phyloP scores from a whole-genome alignment of 2,888 invertebrate species.

The Drosophila nr. fundita region DNA sequence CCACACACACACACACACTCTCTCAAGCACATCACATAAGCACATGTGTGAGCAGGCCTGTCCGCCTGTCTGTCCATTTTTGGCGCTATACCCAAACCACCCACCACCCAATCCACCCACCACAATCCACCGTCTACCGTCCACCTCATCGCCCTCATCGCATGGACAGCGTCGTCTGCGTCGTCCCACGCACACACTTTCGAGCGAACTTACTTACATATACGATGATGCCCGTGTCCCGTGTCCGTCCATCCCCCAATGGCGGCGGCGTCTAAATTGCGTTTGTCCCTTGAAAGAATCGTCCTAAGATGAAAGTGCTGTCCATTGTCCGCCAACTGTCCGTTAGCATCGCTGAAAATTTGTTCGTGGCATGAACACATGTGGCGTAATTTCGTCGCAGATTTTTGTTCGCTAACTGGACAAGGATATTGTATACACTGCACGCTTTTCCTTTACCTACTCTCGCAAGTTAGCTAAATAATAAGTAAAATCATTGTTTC shows the following conservation, averaged over 20 bases:
- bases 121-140: constrained; percentile 39
- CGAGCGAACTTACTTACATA: constrained; percentile 65
- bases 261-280: constrained; percentile 68
- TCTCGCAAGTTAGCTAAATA: not conserved
- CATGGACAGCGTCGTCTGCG: constrained; percentile 47
- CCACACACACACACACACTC: constrained; percentile 31
- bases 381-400: constrained; percentile 83
- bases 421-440: constrained; percentile 76
- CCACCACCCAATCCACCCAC: constrained; percentile 28
- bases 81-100: constrained; percentile 66
- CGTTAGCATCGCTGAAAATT: constrained; percentile 80
- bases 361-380: constrained; percentile 82
- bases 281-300: constrained; percentile 81
- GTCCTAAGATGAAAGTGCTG: constrained; percentile 80
- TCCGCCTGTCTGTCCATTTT: constrained; percentile 52
- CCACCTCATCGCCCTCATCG: constrained; percentile 35
- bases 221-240: constrained; percentile 72
- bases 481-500: not conserved
- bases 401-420: constrained; percentile 80
- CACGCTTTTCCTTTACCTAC: not conserved
- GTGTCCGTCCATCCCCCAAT: constrained; percentile 60
- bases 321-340: constrained; percentile 74
- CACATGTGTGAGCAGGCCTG: constrained; percentile 67
- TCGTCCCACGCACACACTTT: constrained; percentile 70
- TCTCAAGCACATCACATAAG: constrained; percentile 52